Evolutionary conservation across 2,888 invertebrate species (phyloP), one percentile per base, ranked within the genome.

Genomic region (Morpho achilles): DNA sequence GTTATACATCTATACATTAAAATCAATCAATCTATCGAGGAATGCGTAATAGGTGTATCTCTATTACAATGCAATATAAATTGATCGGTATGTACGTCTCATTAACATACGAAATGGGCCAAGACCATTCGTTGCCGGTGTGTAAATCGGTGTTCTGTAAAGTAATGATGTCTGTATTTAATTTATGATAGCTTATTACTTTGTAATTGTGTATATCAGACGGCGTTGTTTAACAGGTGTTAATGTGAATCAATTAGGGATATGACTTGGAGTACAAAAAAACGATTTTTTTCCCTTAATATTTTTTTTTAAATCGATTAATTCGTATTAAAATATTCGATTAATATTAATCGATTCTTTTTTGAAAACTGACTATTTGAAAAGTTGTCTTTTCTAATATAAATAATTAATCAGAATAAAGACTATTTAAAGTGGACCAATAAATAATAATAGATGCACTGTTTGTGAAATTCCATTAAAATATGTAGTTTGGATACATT

Each of bases 21-120:
- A 64, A 67, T 63, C 72, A 76, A 84, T 86, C 82, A 82, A 84
- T 85, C 84, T 85, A 74, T 67, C 62, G 59, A 60, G 77, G 80
- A 79, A 82, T 82, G 76, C 67, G 72, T 78, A 77, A 78, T 75
- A 74, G 66, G 68, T 64, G 60, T 73, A 76, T 77, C 78, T 78
- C 71, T 79, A 79, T 81, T 75, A 75, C 73, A 79, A 77, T 77
- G 71, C 74, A 68, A 71, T 78, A 76, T 68, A 73, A 71, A 72
- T 74, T 70, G 72, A 72, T 71, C 71, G 70, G 69, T 72, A 77
- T 75, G 69, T 73, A 65, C 70, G 78, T 75, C 80, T 84, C 80
- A 84, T 86, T 86, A 82, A 74, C 80, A 82, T 80, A 74, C 69
- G 71, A 71, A 71, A 75, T 67, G 59, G 63, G 62, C 60, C 63